phyloP scores from a whole-genome alignment of 2,888 invertebrate genomes.

The Drosophila mimetica region DNA sequence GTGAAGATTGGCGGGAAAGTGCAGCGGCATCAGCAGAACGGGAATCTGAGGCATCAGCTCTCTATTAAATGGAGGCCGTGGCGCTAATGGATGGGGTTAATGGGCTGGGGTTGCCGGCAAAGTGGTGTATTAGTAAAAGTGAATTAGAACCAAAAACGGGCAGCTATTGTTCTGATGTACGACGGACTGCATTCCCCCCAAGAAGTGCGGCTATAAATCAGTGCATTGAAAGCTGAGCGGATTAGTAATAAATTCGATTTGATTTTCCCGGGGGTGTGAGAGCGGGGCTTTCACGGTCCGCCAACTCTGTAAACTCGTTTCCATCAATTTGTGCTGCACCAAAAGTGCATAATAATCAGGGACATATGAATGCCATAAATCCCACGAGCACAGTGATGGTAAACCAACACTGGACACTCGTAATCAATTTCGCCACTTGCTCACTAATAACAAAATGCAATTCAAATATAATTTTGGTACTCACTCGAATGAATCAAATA shows the following conservation, averaged over 20 bases:
- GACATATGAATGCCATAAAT: conserved; percentile 28
- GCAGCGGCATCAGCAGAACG: conserved; percentile 14
- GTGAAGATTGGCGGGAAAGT: conserved; percentile 25
- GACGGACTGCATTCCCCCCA: not conserved
- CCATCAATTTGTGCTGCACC: conserved; percentile 7
- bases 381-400: conserved; percentile 15
- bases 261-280: conserved; percentile 13
- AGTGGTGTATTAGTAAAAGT: conserved; percentile 33
- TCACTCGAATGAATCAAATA: conserved; percentile 12
- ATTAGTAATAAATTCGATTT: conserved; percentile 43
- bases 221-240: conserved; percentile 12
- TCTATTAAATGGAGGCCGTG: conserved; percentile 32
- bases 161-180: conserved; percentile 32
- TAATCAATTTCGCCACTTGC: conserved; percentile 42
- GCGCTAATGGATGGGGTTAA: conserved; percentile 48
- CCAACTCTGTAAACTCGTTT: conserved; percentile 12
- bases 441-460: conserved; percentile 31
- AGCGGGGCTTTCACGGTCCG: conserved; percentile 17
- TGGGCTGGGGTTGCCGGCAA: conserved; percentile 35
- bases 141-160: conserved; percentile 30
- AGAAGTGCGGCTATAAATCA: conserved; percentile 36
- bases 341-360: conserved; percentile 31
- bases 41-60: conserved; percentile 25
- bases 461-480: conserved; percentile 26
- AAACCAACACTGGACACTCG: conserved; percentile 12